These are phyloP conservation scores for Zygaena filipendulae DNA, from an alignment of 2,888 invertebrate species.

Conservation along the genomic window DNA sequence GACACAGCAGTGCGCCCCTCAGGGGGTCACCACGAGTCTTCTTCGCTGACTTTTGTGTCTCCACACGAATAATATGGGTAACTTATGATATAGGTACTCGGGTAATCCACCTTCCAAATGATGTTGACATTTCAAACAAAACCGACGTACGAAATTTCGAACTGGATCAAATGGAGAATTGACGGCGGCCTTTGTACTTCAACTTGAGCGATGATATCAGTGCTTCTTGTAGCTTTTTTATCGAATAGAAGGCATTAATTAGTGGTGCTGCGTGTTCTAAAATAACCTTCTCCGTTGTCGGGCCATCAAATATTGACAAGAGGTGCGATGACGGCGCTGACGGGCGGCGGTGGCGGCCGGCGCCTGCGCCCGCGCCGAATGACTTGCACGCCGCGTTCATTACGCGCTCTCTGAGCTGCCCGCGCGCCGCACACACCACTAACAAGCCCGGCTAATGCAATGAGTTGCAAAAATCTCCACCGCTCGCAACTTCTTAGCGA, in stretches of 20 bases:
- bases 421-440: conserved; percentile 35
- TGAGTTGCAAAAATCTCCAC: conserved; percentile 57
- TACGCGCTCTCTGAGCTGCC: conserved; percentile 35
- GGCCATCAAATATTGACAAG: conserved; percentile 55
- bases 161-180: too few species aligned
- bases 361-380: conserved; percentile 38
- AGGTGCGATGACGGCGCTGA: conserved; percentile 45
- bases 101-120: too few species aligned
- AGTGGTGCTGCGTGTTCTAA: conserved; percentile 55
- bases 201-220: too few species aligned
- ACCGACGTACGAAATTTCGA: too few species aligned
- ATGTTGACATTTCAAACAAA: too few species aligned
- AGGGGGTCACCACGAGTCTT: conserved; percentile 22
- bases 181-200: too few species aligned
- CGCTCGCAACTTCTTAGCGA: too few species aligned
- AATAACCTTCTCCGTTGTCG: conserved; percentile 61
- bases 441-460: conserved; percentile 66
- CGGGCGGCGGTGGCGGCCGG: conserved; percentile 33
- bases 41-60: conserved; percentile 22
- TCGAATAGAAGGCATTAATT: conserved; percentile 54
- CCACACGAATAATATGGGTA: conserved; percentile 13
- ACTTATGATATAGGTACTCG: conserved; percentile 3
- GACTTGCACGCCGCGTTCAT: conserved; percentile 62
- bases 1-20: conserved; percentile 15
- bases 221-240: conserved; percentile 47